Percentiles rank a stretch among this genome's conserved stretches.
Conservation (phyloP, 1,140 invertebrate species). For the Polyergus mexicanus region DNA sequence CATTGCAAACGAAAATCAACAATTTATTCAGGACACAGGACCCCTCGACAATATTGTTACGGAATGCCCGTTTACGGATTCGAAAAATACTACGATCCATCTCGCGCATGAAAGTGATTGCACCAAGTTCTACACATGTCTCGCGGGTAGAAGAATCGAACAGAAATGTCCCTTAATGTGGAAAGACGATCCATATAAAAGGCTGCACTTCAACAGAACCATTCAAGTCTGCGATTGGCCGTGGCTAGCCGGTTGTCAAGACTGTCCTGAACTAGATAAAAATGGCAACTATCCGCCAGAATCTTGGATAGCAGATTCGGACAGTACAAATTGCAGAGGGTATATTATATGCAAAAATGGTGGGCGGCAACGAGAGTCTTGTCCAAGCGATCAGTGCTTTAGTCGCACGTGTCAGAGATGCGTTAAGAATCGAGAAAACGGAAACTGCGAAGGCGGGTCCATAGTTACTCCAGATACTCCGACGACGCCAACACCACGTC, state of each 20-base stretch:
- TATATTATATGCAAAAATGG: too few relatives aligned
- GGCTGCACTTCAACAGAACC: conserved; percentile 46
- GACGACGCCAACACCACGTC: too few relatives aligned
- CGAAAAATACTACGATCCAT: conserved; percentile 32
- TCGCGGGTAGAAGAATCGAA: neutral
- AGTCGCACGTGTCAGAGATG: conserved; percentile 32
- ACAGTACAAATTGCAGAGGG: too few relatives aligned
- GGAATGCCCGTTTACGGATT: conserved; percentile 31
- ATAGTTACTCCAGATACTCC: too few relatives aligned
- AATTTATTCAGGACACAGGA: neutral
- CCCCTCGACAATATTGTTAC: neutral
- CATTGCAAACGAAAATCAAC: neutral
- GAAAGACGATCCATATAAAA: neutral
- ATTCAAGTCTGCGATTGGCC: conserved; percentile 61
- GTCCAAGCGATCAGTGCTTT: neutral
- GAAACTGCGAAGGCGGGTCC: neutral
- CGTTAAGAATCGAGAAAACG: neutral
- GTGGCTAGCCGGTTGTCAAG: conserved; percentile 5
- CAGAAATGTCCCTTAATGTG: conserved; percentile 10
- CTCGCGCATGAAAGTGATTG: conserved; percentile 63
- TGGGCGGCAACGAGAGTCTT: accelerated
- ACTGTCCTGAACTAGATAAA: neutral
- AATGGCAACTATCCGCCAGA: neutral
- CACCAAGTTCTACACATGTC: conserved; percentile 62
- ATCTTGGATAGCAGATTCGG: neutral